These are phyloP conservation scores for Apamea sordens DNA, from an alignment of 2,888 invertebrate species.

Conservation along the genomic window DNA sequence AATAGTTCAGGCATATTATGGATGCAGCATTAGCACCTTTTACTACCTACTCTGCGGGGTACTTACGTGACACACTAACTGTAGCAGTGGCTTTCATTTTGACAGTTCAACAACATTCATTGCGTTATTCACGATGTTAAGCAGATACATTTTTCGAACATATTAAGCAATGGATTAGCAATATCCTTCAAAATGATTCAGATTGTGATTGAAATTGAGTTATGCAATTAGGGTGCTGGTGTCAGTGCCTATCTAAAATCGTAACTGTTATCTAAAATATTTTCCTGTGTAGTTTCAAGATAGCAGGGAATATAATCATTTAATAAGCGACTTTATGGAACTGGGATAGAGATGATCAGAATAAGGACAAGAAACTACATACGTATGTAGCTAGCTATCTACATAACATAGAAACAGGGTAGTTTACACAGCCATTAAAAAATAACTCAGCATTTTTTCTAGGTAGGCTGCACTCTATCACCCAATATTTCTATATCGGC, in stretches of 20 bases:
- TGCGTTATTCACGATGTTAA: not conserved
- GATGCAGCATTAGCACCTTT: not conserved
- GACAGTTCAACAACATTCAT: not conserved
- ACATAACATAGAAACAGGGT: not conserved
- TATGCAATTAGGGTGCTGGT: no score
- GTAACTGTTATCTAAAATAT: not conserved
- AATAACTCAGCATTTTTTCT: conserved; percentile 47
- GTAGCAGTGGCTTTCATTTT: not conserved
- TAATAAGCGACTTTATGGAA: not conserved
- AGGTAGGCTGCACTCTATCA: conserved; percentile 41
- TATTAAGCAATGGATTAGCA: no score
- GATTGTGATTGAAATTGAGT: not conserved
- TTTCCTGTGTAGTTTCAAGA: not conserved
- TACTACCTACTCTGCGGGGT: not conserved
- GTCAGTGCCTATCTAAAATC: not conserved
- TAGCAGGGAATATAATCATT: not conserved
- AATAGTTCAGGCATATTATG: not conserved
- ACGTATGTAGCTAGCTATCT: no score
- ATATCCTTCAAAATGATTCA: not conserved
- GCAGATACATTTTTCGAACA: no score
- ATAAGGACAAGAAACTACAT: not conserved
- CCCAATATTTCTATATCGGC: conserved; percentile 64
- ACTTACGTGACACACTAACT: not conserved
- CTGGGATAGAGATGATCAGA: not conserved
- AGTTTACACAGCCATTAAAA: conserved; percentile 34